Evolutionary conservation across 2,797 vertebrate genomes (phyloP).

Genomic region (Darevskia mixta): DNA sequence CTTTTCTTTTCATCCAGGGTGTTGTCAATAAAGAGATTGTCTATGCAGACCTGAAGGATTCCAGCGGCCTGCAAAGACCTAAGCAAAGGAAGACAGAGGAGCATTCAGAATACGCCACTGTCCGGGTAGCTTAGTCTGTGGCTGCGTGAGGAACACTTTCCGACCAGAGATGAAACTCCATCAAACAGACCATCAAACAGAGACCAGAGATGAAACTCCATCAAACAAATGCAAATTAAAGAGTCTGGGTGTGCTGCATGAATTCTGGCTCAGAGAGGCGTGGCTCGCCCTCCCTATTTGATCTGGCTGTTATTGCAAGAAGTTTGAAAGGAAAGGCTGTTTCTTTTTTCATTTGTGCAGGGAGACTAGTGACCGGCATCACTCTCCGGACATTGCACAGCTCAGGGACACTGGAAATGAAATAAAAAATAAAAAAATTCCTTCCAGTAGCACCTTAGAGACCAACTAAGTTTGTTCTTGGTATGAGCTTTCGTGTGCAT

Average conservation of each 20-base stretch:
- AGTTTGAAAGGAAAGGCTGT: not conserved
- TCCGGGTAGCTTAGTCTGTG: not conserved
- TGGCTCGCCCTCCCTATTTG: not conserved
- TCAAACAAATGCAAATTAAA: not conserved
- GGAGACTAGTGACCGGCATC: too few species aligned
- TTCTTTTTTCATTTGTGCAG: not conserved
- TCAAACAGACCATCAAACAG: not conserved
- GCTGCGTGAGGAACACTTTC: not conserved
- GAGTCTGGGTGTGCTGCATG: not conserved
- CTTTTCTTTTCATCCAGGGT: constrained; percentile 29
- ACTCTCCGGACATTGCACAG: too few species aligned
- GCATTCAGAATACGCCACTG: constrained; percentile 38
- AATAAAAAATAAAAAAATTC: too few species aligned
- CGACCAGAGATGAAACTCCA: not conserved
- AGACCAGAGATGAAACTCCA: not conserved
- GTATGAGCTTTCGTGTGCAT: too few species aligned
- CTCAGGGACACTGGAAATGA: too few species aligned
- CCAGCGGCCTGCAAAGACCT: fast-evolving
- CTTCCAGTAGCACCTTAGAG: too few species aligned
- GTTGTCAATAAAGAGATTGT: constrained; percentile 31
- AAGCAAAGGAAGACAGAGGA: not conserved
- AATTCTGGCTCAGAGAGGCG: not conserved
- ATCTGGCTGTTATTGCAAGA: not conserved
- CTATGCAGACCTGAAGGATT: constrained; percentile 55
- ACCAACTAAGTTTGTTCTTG: too few species aligned